Evolutionary conservation across 2,113 vertebrate genomes (phyloP).

Genomic region (Syrmaticus mikado): DNA sequence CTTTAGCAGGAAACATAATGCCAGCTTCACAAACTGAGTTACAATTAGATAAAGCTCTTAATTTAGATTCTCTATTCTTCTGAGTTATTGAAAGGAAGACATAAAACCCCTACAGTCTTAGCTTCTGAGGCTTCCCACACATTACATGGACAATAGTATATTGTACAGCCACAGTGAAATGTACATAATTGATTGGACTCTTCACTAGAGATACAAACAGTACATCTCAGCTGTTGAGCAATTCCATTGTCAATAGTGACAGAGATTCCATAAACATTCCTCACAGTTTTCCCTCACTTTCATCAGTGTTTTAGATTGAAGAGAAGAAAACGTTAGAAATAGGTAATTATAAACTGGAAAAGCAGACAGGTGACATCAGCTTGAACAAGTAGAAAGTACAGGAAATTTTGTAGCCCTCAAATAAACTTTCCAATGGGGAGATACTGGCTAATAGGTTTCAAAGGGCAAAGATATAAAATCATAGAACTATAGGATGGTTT

Average conservation of each 20-base stretch:
- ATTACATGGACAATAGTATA: not conserved
- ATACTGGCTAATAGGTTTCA: not conserved
- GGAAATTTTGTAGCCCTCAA: not conserved
- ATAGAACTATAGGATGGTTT: no score
- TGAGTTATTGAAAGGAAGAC: conserved; percentile 19
- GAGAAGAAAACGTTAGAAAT: not conserved
- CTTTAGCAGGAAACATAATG: conserved; percentile 15
- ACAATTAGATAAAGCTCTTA: conserved; percentile 30
- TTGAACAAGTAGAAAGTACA: not conserved
- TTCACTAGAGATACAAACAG: conserved; percentile 26
- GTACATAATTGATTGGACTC: conserved; percentile 11
- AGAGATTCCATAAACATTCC: not conserved
- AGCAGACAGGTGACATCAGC: not conserved
- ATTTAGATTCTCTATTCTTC: conserved; percentile 43
- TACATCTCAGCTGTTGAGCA: not conserved
- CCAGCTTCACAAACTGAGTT: conserved; percentile 45
- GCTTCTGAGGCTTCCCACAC: not conserved
- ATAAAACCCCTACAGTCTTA: conserved; percentile 20
- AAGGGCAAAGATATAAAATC: not conserved
- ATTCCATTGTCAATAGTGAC: not conserved
- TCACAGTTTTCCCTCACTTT: not conserved
- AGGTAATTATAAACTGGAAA: not conserved
- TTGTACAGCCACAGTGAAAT: not conserved
- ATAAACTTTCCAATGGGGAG: not conserved
- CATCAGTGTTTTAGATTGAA: not conserved